Conservation (phyloP, 2,113 vertebrate genomes). For the Phrynosoma blainvillii region DNA sequence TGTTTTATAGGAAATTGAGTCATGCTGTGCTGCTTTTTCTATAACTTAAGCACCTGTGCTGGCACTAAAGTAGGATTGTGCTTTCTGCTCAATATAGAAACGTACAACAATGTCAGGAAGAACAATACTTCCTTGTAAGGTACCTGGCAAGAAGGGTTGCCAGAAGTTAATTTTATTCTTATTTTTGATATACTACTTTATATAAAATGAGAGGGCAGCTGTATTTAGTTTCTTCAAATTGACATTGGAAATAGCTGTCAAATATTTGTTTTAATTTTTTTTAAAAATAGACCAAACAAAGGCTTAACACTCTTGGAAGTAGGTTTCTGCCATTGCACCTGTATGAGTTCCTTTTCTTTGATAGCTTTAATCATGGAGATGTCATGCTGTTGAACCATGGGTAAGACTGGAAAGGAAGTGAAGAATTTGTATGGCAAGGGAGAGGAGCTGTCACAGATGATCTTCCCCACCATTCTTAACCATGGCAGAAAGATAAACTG, state of each 20-base stretch:
- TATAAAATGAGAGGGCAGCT: not conserved
- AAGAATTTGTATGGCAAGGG: not conserved
- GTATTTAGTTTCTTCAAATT: not conserved
- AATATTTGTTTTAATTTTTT: not conserved
- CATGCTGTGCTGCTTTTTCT: not conserved
- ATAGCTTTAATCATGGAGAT: not conserved
- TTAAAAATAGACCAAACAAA: not conserved
- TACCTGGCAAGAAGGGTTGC: not conserved
- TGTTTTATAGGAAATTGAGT: constrained; percentile 13
- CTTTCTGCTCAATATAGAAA: not conserved
- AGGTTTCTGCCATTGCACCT: not conserved
- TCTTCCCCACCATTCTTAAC: not conserved
- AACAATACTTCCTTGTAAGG: not conserved
- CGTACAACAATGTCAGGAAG: not conserved
- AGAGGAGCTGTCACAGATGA: not conserved
- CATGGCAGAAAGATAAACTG: not conserved
- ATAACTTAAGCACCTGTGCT: not conserved
- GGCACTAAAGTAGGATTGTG: not conserved
- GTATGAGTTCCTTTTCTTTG: not conserved
- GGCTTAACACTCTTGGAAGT: no score
- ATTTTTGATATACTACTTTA: no score
- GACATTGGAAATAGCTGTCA: not conserved
- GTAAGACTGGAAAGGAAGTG: not conserved
- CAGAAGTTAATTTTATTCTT: not conserved
- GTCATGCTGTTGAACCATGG: not conserved